Base-by-base conservation (phyloP, 1,140 invertebrate species). In the Solenopsis fugax region DNA sequence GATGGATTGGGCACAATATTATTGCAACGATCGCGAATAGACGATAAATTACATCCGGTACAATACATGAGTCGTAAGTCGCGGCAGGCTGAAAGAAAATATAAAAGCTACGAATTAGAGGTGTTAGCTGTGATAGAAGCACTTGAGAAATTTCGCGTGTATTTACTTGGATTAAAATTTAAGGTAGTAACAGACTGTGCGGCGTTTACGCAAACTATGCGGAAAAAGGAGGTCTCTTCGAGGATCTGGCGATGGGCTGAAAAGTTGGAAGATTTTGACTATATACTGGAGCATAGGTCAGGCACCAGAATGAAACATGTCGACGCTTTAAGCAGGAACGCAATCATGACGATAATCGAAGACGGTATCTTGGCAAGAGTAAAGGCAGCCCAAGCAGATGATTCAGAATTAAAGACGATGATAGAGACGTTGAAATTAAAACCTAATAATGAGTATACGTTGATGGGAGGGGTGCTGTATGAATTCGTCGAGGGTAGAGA, bases 21-120 rank as follows among this genome's bases (percentile, higher is more conserved):
- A 48, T 45, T 85, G 16, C 82, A 85, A 24, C n/a, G 48, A 21
- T 58, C 71, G 5, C 50, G 4, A n/a, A 29, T 52, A 29, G 71
- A 85, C 45, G 34, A 48, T 6, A 85, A 21, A 48, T 65, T 85
- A 41, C 72, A 85, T 54, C 62, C 41, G 1, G 45, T 60, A 4
- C 45, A 78, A 10, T 78, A 65, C 29, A 58, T 76, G 71, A 85
- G 58, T 48, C 50, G 56, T 29, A 85, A 85, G 41, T 29, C 29
- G 29, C 69, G 5, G 12, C 12, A 37, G 4, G 45, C 16, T 0
- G 56, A 75, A 41, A 65, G 18, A 7, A 62, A 60, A 1, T 75
- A 85, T 54, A 37, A 5, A 48, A 84, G 81, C 18, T 85, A 73
- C 29, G 80, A 72, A 16, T 34, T 85, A 13, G 69, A 85, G 29